Evolutionary conservation across 2,888 invertebrate species (phyloP).

Genomic region (Chironomus tentans): DNA sequence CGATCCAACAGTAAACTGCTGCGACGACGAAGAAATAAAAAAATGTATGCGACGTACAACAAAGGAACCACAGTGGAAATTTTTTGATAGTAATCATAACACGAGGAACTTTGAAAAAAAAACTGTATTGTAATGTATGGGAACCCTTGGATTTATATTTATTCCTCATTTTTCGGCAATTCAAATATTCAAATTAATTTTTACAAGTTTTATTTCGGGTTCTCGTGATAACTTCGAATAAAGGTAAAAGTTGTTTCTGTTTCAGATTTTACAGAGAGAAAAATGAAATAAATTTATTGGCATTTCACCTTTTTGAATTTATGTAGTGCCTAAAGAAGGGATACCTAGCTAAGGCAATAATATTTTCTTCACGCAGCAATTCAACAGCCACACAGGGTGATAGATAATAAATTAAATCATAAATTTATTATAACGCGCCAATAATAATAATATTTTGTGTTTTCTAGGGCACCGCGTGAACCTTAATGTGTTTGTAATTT

Average conservation of each 20-base stretch:
- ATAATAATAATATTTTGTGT: background rate
- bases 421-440: constrained; percentile 24
- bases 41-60: background rate
- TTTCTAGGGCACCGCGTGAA: constrained; percentile 4
- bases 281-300: constrained; percentile 14
- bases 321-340: background rate
- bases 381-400: constrained; percentile 5
- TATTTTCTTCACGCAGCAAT: background rate
- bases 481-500: constrained; percentile 20
- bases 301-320: constrained; percentile 4
- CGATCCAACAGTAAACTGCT: constrained; percentile 23
- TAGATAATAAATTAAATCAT: constrained; percentile 28
- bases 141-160: constrained; percentile 8
- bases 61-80: background rate
- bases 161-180: constrained; percentile 18
- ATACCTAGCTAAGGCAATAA: background rate
- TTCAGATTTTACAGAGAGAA: background rate
- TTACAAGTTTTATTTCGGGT: constrained; percentile 23
- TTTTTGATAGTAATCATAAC: constrained; percentile 14
- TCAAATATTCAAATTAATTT: constrained; percentile 28
- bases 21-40: background rate
- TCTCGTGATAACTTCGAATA: constrained; percentile 25
- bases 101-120: background rate
- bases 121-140: background rate
- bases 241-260: background rate